Percentiles rank a stretch among this genome's conserved stretches.
These are phyloP conservation scores for Sericinus montela DNA, from an alignment of 2,888 invertebrate species.

Conservation along the genomic window DNA sequence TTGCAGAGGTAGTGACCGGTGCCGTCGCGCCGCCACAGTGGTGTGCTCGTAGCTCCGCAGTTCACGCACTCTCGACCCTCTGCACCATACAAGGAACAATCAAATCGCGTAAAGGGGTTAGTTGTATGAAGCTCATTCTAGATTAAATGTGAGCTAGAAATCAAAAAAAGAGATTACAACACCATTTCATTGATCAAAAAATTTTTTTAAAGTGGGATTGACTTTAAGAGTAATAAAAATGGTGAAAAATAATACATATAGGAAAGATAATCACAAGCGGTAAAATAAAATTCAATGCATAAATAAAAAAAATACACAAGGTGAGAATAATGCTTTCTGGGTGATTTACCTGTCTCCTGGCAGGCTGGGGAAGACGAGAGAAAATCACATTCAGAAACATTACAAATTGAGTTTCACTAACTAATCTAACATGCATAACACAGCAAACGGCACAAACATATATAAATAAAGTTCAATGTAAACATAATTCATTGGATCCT, in stretches of 20 bases:
- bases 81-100: slow-evolving; percentile 50
- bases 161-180: too few species aligned
- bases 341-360: slow-evolving; percentile 76
- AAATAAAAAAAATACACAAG: too few species aligned
- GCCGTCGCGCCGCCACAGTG: slow-evolving; percentile 98
- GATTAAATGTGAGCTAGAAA: too few species aligned
- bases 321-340: not conserved
- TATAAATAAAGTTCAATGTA: slow-evolving; percentile 20
- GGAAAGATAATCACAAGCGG: too few species aligned
- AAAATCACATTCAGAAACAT: slow-evolving; percentile 79
- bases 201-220: too few species aligned
- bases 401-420: slow-evolving; percentile 67
- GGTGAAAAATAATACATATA: too few species aligned
- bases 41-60: slow-evolving; percentile 99
- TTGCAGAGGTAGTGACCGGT: slow-evolving; percentile 99
- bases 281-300: too few species aligned
- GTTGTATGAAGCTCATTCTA: too few species aligned
- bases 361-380: slow-evolving; percentile 79
- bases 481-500: slow-evolving; percentile 34
- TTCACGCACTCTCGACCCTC: slow-evolving; percentile 99
- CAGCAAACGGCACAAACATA: slow-evolving; percentile 8
- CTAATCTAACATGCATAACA: slow-evolving; percentile 61
- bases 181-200: too few species aligned
- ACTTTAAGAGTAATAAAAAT: too few species aligned
- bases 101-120: not conserved